Percentiles rank a stretch among this genome's conserved stretches.
These are phyloP conservation scores for Lordiphosa clarofinis DNA, from an alignment of 1,140 invertebrate species.

Conservation along the genomic window DNA sequence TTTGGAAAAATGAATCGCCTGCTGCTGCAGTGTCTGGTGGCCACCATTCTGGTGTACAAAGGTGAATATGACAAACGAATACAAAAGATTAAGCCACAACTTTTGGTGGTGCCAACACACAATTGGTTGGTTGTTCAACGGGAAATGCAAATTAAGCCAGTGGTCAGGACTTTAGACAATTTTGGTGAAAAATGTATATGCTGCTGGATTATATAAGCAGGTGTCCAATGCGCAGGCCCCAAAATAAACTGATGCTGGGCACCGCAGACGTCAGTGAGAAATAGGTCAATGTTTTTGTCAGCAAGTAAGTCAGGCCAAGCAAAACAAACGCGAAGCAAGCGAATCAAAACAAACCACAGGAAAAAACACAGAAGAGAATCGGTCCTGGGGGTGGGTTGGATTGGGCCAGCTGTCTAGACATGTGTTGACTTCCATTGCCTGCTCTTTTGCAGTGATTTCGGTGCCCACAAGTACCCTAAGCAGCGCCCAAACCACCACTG, in stretches of 20 bases:
- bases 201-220: constrained; percentile 65
- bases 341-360: constrained; percentile 64
- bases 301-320: constrained; percentile 32
- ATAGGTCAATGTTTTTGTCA: constrained; percentile 72
- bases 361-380: constrained; percentile 7
- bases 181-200: constrained; percentile 70
- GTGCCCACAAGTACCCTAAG: constrained; percentile 53
- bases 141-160: background rate
- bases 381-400: constrained; percentile 4
- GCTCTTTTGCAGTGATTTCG: constrained; percentile 48
- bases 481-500: constrained; percentile 52
- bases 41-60: constrained; percentile 69
- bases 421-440: background rate
- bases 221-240: constrained; percentile 54
- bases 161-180: constrained; percentile 3
- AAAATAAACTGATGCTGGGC: constrained; percentile 27
- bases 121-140: background rate
- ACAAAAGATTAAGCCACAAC: background rate
- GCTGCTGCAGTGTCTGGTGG: constrained; percentile 62
- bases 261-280: constrained; percentile 38
- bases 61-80: constrained; percentile 29
- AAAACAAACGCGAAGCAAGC: constrained; percentile 43
- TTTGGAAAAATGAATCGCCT: constrained; percentile 62
- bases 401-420: constrained; percentile 25
- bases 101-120: background rate